Evolutionary conservation across 2,797 vertebrate genomes (phyloP), one percentile per base, ranked within the genome.

Genomic region (Aplochiton taeniatus): DNA sequence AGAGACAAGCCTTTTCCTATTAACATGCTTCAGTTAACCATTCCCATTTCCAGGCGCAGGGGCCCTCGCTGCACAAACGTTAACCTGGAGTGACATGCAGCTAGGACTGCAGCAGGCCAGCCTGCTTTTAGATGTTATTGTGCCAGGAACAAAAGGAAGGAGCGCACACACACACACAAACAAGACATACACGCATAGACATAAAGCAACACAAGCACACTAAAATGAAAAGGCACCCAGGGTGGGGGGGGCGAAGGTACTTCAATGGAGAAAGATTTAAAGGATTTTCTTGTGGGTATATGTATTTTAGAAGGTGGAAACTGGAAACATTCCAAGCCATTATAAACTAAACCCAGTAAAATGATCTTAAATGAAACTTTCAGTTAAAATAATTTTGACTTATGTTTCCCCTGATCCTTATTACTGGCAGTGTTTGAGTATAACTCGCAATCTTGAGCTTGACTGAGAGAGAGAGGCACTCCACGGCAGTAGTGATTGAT

Each of bases 1-100:
- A 93, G 93, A 94, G 94, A 95, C 95, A 96, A 94, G 95, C 93
- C 93, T 93, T 94, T 93, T 94, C 93, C 91, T 93, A 95, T 94
- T 93, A 92, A 93, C 95, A 96, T 95, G 95, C 95, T 94, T 95
- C 92, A 92, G 88, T 95, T 95, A 95, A 90, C 93, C 91, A 83
- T 91, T 93, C 90, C 91, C 88, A 92, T 89, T 92, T 90, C 91
- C 87, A 92, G 87, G 83, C 85, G 80, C 82, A 79, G 84, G 82
- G 82, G 83, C 82, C 31, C 92, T 92, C 83, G 55, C 85, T 69
- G 85, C 92, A 90, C 86, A 92, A 93, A 93, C 84, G 90, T 92
- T 95, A 96, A 96, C 93, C 93, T 92, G 92, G 90, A 92, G 90
- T 92, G 90, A 94, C 94, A 91, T 91, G 90, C 91, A 90, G 89